Conservation (phyloP, 2,888 invertebrate genomes). For the Trichacis sp. region DNA sequence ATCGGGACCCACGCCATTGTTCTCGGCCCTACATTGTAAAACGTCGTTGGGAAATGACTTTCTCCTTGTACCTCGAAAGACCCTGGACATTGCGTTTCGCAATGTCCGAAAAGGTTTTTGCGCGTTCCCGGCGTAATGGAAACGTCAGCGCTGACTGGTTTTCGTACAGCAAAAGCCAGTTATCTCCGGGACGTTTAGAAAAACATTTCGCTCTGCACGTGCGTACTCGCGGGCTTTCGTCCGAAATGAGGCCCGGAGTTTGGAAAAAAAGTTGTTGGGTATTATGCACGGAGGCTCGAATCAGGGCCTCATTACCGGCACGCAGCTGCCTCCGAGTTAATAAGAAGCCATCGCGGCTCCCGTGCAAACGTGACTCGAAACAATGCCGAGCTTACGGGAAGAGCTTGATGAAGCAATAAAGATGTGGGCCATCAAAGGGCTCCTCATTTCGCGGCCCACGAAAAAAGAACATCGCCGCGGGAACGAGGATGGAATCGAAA, state of each 20-base stretch:
- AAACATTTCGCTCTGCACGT: slow-evolving; percentile 4
- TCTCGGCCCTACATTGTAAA: slow-evolving; percentile 34
- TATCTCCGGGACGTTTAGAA: slow-evolving; percentile 5
- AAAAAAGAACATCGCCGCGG: background rate
- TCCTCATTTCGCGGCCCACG: slow-evolving; percentile 14
- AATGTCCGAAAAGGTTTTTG: background rate
- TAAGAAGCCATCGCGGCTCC: slow-evolving; percentile 64
- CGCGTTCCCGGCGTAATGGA: background rate
- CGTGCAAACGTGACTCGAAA: slow-evolving; percentile 51
- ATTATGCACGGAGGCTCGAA: slow-evolving; percentile 35
- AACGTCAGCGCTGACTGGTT: background rate
- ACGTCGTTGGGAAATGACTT: slow-evolving; percentile 23
- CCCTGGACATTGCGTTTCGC: background rate
- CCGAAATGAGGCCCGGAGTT: slow-evolving; percentile 25
- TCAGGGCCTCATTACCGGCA: slow-evolving; percentile 62
- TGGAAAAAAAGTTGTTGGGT: slow-evolving; percentile 12
- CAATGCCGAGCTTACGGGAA: slow-evolving; percentile 20
- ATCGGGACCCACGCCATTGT: slow-evolving; percentile 44
- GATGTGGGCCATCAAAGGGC: slow-evolving; percentile 19
- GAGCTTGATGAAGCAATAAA: slow-evolving; percentile 39
- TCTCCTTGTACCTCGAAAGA: slow-evolving; percentile 6
- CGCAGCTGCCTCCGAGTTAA: slow-evolving; percentile 64
- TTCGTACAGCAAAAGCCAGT: slow-evolving; percentile 5
- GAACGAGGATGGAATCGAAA: background rate
- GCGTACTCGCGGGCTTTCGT: slow-evolving; percentile 19